phyloP scores from a whole-genome alignment of 1,140 invertebrate genomes.

The Drosophila saltans region DNA sequence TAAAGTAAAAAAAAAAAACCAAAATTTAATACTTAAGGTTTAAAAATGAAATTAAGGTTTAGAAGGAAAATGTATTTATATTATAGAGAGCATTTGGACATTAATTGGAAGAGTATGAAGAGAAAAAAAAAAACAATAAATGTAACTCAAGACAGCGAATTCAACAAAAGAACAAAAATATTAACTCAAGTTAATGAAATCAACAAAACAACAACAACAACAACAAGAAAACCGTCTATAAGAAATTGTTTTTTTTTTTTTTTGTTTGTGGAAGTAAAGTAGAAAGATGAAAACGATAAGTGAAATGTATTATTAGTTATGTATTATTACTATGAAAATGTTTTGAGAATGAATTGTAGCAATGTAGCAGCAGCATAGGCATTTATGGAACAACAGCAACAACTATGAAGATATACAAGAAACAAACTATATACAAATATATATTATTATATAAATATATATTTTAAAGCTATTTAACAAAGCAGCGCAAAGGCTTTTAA shows the following conservation, averaged over 20 bases:
- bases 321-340: slow-evolving; percentile 35
- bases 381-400: slow-evolving; percentile 63
- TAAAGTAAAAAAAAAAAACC: slow-evolving; percentile 30
- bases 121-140: slow-evolving; percentile 67
- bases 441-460: slow-evolving; percentile 46
- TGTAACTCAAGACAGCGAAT: slow-evolving; percentile 79
- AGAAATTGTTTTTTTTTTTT: slow-evolving; percentile 17
- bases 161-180: slow-evolving; percentile 55
- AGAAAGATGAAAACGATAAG: slow-evolving; percentile 31
- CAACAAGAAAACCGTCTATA: slow-evolving; percentile 15
- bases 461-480: slow-evolving; percentile 69
- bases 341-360: slow-evolving; percentile 53
- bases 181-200: slow-evolving; percentile 52
- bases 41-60: slow-evolving; percentile 32
- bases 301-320: slow-evolving; percentile 65
- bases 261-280: background rate
- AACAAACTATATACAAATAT: slow-evolving; percentile 34
- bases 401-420: slow-evolving; percentile 49
- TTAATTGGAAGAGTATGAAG: slow-evolving; percentile 45
- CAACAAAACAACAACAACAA: slow-evolving; percentile 63
- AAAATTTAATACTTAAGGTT: slow-evolving; percentile 36
- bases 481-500: slow-evolving; percentile 69
- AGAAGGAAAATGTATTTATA: slow-evolving; percentile 62
- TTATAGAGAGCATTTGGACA: slow-evolving; percentile 51
- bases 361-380: slow-evolving; percentile 64